Base-by-base conservation (phyloP, 1,140 invertebrate genomes). In the Atta cephalotes region DNA sequence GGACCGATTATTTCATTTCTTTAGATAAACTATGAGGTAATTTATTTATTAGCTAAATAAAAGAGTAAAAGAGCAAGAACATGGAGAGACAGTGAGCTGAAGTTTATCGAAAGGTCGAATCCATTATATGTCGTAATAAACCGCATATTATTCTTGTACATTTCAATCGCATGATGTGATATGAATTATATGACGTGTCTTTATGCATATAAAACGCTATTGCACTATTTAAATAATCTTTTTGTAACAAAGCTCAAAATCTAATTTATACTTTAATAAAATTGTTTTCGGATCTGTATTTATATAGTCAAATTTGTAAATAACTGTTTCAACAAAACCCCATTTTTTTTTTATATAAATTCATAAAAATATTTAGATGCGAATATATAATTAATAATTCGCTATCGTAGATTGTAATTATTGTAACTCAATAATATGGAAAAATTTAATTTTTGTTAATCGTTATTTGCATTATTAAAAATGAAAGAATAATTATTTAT, bases 311-410 rank as follows among this genome's bases (percentile, higher is more conserved):
- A 45, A 45, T 45, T 45, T 45, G 9, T 45, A 10, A 10, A 45
- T 45, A 45, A 39, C 9, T 39, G 7, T 45, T 45, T 45, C 39
- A 10, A 10, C 9, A 45, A 45, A 45, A 45, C 2, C 0, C 9
- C 9, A 1, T 12, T 45, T 7, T 45, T 25, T 45, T 45, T 10
- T 45, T 45, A 9, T 45, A 10, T 10, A 12, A 45, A 45, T 45
- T 7, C 9, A 45, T 10, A 45, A 45, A 6, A 10, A 28, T 45
- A 51, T 18, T 39, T 18, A 76, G n/a, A 35, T 12, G 14, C 3
- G 0, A 76, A 21, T 21, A 58, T 58, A 31, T 76, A 56, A 31
- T 21, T 76, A 76, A 58, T 60, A 60, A 76, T 25, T 39, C 7
- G 3, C 6, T 76, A 39, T 35, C 14, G n/a, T 14, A 4, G 14